Conservation (phyloP, 53 echinoderm and acorn worm species). For the Echinarachnius parma region DNA sequence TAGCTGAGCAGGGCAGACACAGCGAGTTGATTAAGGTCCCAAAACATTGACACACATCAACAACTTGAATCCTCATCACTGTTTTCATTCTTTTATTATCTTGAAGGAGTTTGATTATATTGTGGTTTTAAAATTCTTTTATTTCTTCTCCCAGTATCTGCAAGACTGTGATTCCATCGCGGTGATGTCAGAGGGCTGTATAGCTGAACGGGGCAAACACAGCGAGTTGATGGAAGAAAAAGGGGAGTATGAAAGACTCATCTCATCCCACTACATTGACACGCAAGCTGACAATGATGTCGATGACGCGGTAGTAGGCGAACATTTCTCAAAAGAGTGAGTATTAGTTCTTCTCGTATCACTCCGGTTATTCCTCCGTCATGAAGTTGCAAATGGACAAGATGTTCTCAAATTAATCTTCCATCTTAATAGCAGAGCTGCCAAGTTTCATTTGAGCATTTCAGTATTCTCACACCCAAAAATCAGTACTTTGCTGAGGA, state of each 20-base stretch:
- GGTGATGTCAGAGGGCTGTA: slow-evolving; percentile 66
- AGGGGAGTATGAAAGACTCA: slow-evolving; percentile 34
- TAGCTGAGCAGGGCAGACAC: too few relatives aligned
- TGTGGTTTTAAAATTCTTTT: neutral
- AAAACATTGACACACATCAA: too few relatives aligned
- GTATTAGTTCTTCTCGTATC: too few relatives aligned
- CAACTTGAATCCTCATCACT: too few relatives aligned
- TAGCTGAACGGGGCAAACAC: slow-evolving; percentile 75
- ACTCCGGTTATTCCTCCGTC: too few relatives aligned
- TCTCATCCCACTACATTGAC: slow-evolving; percentile 7
- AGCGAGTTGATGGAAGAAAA: slow-evolving; percentile 47
- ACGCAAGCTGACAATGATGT: neutral
- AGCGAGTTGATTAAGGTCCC: too few relatives aligned
- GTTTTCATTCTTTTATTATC: neutral
- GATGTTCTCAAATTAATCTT: too few relatives aligned
- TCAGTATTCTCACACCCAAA: too few relatives aligned
- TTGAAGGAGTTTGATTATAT: neutral
- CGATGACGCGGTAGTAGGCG: neutral
- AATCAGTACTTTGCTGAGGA: too few relatives aligned
- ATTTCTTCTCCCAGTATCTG: slow-evolving; percentile 57
- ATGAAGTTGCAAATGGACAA: too few relatives aligned
- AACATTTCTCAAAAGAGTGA: neutral
- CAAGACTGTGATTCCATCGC: slow-evolving; percentile 78
- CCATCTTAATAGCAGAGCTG: too few relatives aligned
- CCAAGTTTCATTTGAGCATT: too few relatives aligned